A percentile compares a stretch with the other conserved stretches of the same genome.
Evolutionary conservation across 2,888 invertebrate genomes (phyloP).

Genomic region (Oscheius sp.): DNA sequence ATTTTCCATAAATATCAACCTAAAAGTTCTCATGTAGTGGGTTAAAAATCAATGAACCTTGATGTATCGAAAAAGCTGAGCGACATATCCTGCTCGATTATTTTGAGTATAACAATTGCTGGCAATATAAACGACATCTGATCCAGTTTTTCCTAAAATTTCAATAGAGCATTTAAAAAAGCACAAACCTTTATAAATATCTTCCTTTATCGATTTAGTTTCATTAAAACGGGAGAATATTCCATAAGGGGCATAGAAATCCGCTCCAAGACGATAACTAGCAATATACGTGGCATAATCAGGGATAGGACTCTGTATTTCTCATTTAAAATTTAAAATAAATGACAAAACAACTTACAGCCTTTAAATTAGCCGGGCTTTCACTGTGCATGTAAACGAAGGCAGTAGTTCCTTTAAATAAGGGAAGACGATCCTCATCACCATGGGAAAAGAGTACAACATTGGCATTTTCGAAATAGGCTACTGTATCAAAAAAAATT

Average conservation of each 20-base stretch:
- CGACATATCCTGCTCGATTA: constrained; percentile 37
- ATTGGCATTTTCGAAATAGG: background rate
- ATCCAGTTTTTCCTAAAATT: constrained; percentile 10
- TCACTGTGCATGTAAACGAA: background rate
- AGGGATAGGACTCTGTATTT: background rate
- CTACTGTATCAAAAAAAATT: constrained; percentile 3
- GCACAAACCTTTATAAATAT: background rate
- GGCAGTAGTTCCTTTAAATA: background rate
- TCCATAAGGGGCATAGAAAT: constrained; percentile 50
- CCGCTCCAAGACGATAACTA: constrained; percentile 45
- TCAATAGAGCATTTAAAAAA: background rate
- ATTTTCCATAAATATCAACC: constrained; percentile 47
- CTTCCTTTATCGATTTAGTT: background rate
- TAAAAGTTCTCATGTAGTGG: constrained; percentile 15
- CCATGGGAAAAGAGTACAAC: constrained; percentile 3
- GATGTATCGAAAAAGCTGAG: constrained; percentile 33
- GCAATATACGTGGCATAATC: constrained; percentile 51
- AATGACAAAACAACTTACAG: background rate
- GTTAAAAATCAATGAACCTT: constrained; percentile 28
- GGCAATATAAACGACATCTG: constrained; percentile 51
- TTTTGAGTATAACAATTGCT: constrained; percentile 59
- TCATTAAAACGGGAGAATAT: constrained; percentile 9
- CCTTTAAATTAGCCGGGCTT: background rate
- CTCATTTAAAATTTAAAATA: background rate
- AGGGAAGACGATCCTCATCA: background rate